Base-by-base conservation (phyloP, 2,113 vertebrate genomes). In the Dipodomys stephensi region DNA sequence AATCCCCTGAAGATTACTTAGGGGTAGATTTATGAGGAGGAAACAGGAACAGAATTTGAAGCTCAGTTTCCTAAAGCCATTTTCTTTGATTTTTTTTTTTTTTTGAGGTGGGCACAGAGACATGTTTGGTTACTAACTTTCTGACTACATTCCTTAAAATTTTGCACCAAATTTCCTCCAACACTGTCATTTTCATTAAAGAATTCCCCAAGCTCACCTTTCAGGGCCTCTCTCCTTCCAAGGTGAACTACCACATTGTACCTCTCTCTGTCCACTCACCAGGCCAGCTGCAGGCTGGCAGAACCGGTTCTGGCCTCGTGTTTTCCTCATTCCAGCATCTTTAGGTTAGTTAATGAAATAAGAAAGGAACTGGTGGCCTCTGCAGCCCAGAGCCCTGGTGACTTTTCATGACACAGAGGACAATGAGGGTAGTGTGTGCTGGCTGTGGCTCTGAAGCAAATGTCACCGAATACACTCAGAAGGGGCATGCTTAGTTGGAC, bases 11-110 rank as follows among this genome's bases (percentile, higher is more conserved):
- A 69, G 88, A 72, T 92, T 35, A 82, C 39, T 90, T 89, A 78
- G 46, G 22, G 62, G 62, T 80, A 85, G 85, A 93, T 95, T 94
- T 96, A 85, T 10, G n/a, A 93, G 72, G n/a, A 76, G 65, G 73
- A 96, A 92, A 81, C 68, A 85, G 53, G 76, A 93, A 72, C 11
- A 88, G 30, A 79, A 20, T 3, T 84, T 44, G 30, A 93, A 84
- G 68, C 72, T 83, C 49, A 71, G 67, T 77, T 90, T 97, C 90
- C 90, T 88, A 78, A 93, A 94, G 62, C 39, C 39, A 73, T 94
- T 95, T 91, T 96, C 95, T 67, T 57, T 57, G 11, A 77, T 80
- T 79, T 85, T 87, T 71, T 39, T 71, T n/a, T n/a, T n/a, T 32
- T 32, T n/a, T 15, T n/a, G 53, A 57, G 68, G 46, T 7, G 39